phyloP scores from a whole-genome alignment of 2,797 vertebrate species.

The Sebastiscus albofasciatus region DNA sequence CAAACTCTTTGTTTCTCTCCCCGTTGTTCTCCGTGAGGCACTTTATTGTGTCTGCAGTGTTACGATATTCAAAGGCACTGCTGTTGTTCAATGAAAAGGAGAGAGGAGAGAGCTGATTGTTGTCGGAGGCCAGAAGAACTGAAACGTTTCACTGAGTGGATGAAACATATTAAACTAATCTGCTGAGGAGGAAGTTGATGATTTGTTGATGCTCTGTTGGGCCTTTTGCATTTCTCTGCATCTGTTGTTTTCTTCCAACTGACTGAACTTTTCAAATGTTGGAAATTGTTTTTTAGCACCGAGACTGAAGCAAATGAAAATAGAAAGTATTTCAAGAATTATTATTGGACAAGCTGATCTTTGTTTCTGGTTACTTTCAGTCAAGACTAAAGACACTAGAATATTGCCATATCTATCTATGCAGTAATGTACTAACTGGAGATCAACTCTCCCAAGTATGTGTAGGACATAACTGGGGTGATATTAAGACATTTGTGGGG shows the following conservation, averaged over 20 bases:
- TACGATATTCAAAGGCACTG: slow-evolving; percentile 32
- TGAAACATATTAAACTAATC: background rate
- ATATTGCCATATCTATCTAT: too few species aligned
- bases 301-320: background rate
- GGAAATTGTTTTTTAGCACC: background rate
- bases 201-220: slow-evolving; percentile 19
- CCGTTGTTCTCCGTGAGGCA: slow-evolving; percentile 20
- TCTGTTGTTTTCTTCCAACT: slow-evolving; percentile 10
- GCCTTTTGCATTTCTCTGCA: background rate
- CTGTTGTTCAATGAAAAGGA: slow-evolving; percentile 7
- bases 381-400: background rate
- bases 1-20: background rate
- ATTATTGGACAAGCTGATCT: background rate
- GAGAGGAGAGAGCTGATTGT: background rate
- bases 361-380: background rate
- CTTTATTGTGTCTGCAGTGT: background rate
- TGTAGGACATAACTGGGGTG: background rate
- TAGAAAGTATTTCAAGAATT: background rate
- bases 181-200: slow-evolving; percentile 16
- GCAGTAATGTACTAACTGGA: background rate
- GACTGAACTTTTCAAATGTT: slow-evolving; percentile 3
- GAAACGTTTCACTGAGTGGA: background rate
- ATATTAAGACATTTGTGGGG: too few species aligned
- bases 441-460: too few species aligned
- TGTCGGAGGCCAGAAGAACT: background rate